Evolutionary conservation across 1,140 invertebrate species (phyloP).

Genomic region (Akabosia matsudoensis): DNA sequence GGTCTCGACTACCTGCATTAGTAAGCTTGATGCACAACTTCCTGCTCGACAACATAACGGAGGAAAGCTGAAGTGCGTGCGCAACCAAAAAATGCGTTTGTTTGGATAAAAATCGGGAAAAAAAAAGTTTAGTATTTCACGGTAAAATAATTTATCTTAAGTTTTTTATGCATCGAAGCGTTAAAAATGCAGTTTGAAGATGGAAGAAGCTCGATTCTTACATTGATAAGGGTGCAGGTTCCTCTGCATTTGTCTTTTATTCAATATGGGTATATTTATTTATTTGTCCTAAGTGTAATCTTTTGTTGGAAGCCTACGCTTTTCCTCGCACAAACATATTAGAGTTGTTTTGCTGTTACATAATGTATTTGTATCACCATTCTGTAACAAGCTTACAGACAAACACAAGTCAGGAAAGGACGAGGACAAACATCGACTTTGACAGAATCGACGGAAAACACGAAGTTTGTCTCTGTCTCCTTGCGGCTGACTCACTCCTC

Average conservation of each 20-base stretch:
- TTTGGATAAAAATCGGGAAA: too few species aligned
- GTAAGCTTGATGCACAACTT: not conserved
- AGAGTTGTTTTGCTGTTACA: not conserved
- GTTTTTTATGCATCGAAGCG: too few species aligned
- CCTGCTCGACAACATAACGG: not conserved
- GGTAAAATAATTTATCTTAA: too few species aligned
- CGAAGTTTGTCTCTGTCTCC: not conserved
- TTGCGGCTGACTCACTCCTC: not conserved
- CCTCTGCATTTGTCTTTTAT: too few species aligned
- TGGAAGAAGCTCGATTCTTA: too few species aligned
- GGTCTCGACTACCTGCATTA: not conserved
- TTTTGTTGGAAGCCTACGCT: not conserved
- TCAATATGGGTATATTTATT: not conserved
- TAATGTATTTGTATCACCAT: not conserved
- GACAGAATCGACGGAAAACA: not conserved
- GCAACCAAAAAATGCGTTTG: too few species aligned
- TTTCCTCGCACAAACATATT: too few species aligned
- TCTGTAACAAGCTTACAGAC: not conserved
- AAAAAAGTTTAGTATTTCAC: too few species aligned
- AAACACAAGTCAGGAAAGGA: not conserved
- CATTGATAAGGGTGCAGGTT: too few species aligned
- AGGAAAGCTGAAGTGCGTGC: too few species aligned
- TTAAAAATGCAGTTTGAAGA: too few species aligned
- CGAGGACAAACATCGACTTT: not conserved
- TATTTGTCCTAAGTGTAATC: not conserved